These are phyloP conservation scores for Malurus leucopterus DNA, from an alignment of 2,797 vertebrate genomes.

Conservation along the genomic window DNA sequence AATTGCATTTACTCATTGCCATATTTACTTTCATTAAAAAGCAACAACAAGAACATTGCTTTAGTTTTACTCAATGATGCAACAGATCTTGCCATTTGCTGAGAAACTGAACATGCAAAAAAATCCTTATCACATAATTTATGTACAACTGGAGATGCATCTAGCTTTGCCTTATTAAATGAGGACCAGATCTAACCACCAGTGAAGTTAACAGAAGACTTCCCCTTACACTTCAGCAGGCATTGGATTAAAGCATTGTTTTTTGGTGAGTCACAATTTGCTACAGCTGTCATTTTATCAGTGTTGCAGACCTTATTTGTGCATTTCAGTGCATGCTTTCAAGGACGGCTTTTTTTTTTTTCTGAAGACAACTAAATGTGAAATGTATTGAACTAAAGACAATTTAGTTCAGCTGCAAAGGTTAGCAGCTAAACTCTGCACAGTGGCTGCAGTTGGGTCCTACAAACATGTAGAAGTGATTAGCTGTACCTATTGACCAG, in stretches of 20 bases:
- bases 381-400: neutral
- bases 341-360: neutral
- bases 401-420: neutral
- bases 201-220: constrained; percentile 45
- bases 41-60: neutral
- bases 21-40: constrained; percentile 1
- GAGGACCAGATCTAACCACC: constrained; percentile 31
- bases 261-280: constrained; percentile 47
- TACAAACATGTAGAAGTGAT: neutral
- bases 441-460: neutral
- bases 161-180: constrained; percentile 11
- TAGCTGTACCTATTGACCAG: neutral
- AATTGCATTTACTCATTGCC: constrained; percentile 1
- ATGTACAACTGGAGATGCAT: neutral
- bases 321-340: neutral
- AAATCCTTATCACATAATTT: neutral
- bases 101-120: neutral
- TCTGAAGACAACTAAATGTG: neutral
- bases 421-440: neutral
- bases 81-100: neutral
- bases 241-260: constrained; percentile 55
- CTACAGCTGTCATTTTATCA: constrained; percentile 55
- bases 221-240: constrained; percentile 42
- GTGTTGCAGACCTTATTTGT: neutral
- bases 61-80: neutral